phyloP scores from a whole-genome alignment of 2,797 vertebrate species.

The Hypotaenidia philippensis region DNA sequence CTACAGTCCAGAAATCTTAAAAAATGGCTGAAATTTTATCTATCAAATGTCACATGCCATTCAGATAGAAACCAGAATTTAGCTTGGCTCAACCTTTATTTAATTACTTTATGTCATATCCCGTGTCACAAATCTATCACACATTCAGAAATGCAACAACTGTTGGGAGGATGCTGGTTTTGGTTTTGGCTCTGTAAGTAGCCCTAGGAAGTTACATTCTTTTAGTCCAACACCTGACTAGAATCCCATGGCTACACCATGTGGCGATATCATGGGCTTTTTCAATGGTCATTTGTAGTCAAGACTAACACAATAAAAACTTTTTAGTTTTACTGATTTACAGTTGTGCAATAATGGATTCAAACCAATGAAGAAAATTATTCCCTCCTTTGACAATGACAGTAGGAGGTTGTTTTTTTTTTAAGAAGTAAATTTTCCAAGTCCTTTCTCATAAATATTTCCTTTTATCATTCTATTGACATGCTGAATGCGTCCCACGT shows the following conservation, averaged over 20 bases:
- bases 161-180: background rate
- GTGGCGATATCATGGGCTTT: background rate
- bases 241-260: background rate
- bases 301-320: background rate
- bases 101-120: background rate
- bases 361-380: background rate
- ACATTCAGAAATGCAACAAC: background rate
- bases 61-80: background rate
- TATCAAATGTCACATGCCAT: background rate
- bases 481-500: background rate
- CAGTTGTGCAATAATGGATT: background rate
- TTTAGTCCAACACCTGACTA: background rate
- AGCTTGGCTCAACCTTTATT: background rate
- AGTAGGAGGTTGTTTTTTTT: background rate
- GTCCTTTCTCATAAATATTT: background rate
- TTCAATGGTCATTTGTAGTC: background rate
- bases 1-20: background rate
- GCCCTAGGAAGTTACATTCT: background rate
- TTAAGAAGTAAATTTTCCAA: background rate
- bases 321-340: background rate
- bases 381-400: background rate
- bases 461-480: background rate
- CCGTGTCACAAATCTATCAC: background rate
- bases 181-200: background rate
- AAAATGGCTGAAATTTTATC: background rate